Conservation (phyloP, 2,888 invertebrate genomes). For the Erynnis tages region DNA sequence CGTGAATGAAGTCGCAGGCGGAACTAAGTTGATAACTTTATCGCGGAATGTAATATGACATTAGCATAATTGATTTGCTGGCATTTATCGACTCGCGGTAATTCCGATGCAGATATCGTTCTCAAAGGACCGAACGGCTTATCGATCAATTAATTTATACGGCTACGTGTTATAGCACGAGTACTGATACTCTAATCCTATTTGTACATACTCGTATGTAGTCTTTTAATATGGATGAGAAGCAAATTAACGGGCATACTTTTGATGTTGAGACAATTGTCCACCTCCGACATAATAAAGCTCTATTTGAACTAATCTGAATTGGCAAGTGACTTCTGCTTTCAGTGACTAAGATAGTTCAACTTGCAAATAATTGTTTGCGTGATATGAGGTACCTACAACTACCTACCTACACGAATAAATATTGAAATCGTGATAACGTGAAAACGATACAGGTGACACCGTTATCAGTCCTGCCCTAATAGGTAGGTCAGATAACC, state of each 20-base stretch:
- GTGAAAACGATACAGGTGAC: constrained; percentile 6
- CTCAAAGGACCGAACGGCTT: neutral
- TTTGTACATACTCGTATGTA: too few relatives aligned
- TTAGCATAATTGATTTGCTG: constrained; percentile 7
- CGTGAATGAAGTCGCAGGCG: neutral
- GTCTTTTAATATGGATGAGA: too few relatives aligned
- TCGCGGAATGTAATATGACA: constrained; percentile 4
- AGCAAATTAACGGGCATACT: too few relatives aligned
- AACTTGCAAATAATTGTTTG: too few relatives aligned
- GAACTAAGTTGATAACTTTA: neutral
- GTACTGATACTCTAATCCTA: too few relatives aligned
- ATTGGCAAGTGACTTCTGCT: too few relatives aligned
- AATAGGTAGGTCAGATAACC: constrained; percentile 13
- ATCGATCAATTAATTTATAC: too few relatives aligned
- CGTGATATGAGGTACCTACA: neutral
- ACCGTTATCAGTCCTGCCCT: constrained; percentile 11
- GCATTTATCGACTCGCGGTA: neutral
- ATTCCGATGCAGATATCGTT: neutral
- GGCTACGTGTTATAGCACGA: too few relatives aligned
- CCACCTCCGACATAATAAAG: too few relatives aligned
- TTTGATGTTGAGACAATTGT: too few relatives aligned
- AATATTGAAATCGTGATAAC: neutral
- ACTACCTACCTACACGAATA: neutral
- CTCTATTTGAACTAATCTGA: too few relatives aligned
- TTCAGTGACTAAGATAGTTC: too few relatives aligned